Conservation (phyloP, 2,797 vertebrate genomes). For the Apogon talboti region DNA sequence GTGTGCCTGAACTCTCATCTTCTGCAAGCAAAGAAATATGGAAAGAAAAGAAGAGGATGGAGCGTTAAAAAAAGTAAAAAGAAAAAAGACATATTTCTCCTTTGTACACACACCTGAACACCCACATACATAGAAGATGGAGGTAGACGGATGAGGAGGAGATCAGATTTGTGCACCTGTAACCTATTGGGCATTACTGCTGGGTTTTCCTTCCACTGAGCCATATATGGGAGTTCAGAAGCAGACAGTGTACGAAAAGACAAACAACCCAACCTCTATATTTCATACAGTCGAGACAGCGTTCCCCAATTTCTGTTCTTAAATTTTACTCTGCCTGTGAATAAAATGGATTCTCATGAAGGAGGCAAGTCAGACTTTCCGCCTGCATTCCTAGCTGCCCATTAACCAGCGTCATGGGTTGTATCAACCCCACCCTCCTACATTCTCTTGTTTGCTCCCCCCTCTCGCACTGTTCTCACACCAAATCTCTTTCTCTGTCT, state of each 20-base stretch:
- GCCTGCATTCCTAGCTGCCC: constrained; percentile 75
- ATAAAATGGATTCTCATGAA: constrained; percentile 68
- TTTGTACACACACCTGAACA: constrained; percentile 15
- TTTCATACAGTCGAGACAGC: constrained; percentile 48
- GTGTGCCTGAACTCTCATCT: constrained; percentile 92
- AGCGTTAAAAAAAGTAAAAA: too few relatives aligned
- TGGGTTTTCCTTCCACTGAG: constrained; percentile 37
- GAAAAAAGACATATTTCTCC: background rate
- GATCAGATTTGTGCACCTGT: constrained; percentile 56
- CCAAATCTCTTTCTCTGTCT: constrained; percentile 50
- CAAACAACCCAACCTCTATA: constrained; percentile 50
- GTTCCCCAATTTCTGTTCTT: constrained; percentile 52
- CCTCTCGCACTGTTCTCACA: constrained; percentile 42
- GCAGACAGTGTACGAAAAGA: constrained; percentile 18
- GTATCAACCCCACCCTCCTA: constrained; percentile 55
- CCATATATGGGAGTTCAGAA: constrained; percentile 56
- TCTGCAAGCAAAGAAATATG: constrained; percentile 80
- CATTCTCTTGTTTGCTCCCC: constrained; percentile 25
- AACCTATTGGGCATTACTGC: constrained; percentile 57
- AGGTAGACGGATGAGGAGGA: constrained; percentile 36
- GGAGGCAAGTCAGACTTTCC: constrained; percentile 53
- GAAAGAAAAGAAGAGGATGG: constrained; percentile 11
- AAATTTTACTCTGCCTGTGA: constrained; percentile 40
- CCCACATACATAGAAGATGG: constrained; percentile 4
- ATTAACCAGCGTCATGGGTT: constrained; percentile 77